phyloP scores from a whole-genome alignment of 2,797 vertebrate genomes.

The Protonibea diacanthus region DNA sequence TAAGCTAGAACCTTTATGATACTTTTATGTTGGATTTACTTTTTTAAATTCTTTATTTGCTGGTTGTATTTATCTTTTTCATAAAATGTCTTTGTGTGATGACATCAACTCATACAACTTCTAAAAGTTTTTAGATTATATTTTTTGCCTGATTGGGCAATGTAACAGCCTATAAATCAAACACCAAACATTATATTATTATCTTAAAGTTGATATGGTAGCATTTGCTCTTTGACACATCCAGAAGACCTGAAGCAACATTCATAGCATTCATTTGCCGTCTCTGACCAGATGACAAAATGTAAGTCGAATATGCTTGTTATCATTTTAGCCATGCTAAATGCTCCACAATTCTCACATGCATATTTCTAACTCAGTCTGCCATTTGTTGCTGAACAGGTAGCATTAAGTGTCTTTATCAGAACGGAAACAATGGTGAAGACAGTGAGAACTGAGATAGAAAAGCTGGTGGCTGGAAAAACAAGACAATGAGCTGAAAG shows the following conservation, averaged over 20 bases:
- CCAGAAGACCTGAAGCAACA: not conserved
- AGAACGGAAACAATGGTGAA: not conserved
- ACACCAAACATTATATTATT: not conserved
- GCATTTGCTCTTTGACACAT: not conserved
- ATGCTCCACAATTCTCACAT: not conserved
- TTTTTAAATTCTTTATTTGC: too few species aligned
- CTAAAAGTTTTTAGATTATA: not conserved
- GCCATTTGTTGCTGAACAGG: not conserved
- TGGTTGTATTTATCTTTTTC: too few species aligned
- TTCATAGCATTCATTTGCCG: not conserved
- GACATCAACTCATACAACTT: not conserved
- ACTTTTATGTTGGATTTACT: too few species aligned
- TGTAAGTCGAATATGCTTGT: not conserved
- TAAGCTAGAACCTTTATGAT: not conserved
- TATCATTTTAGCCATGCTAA: not conserved
- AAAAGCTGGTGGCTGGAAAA: not conserved
- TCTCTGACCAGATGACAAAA: not conserved
- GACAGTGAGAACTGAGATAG: not conserved
- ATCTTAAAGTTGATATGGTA: not conserved
- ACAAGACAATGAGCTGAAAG: not conserved
- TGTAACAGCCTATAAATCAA: too few species aligned
- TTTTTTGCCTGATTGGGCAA: too few species aligned
- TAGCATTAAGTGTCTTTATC: not conserved
- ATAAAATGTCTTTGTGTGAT: not conserved
- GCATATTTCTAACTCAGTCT: too few species aligned